phyloP scores from a whole-genome alignment of 2,113 vertebrate genomes.

The Callipepla californica region DNA sequence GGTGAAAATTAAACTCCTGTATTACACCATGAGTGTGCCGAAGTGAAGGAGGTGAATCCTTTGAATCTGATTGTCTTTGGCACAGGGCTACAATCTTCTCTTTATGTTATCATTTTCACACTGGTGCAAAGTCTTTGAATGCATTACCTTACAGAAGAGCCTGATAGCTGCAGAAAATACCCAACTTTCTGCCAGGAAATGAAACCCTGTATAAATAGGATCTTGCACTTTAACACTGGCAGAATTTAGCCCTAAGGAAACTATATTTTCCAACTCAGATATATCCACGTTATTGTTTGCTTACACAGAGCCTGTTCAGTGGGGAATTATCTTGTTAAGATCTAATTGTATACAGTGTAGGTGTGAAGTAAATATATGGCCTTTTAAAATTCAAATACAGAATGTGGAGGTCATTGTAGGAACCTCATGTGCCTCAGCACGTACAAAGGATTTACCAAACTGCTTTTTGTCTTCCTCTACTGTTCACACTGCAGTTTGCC shows the following conservation, averaged over 20 bases:
- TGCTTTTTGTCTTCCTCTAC: not conserved
- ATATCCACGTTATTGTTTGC: constrained; percentile 61
- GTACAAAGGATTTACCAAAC: not conserved
- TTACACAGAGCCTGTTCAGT: constrained; percentile 34
- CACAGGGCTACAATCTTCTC: not conserved
- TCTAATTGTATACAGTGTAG: not conserved
- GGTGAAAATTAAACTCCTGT: not conserved
- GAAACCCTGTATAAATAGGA: constrained; percentile 16
- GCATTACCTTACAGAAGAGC: not conserved
- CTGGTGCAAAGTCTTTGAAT: not conserved
- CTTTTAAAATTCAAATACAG: constrained; percentile 49
- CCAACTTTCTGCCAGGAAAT: constrained; percentile 44
- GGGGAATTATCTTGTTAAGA: constrained; percentile 61
- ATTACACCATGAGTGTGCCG: not conserved
- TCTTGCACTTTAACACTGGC: constrained; percentile 41
- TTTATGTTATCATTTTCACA: not conserved
- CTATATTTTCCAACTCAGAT: constrained; percentile 48
- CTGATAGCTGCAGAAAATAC: constrained; percentile 46
- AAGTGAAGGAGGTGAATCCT: not conserved
- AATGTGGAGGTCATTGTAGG: not conserved
- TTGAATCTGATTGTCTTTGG: not conserved
- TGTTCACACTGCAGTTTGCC: not conserved
- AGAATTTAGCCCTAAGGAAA: constrained; percentile 64
- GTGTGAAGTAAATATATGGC: not conserved
- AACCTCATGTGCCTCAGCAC: not conserved